Percentiles rank a stretch among this genome's conserved stretches.
These are phyloP conservation scores for Anthrax anthrax DNA, from an alignment of 2,888 invertebrate genomes.

Conservation along the genomic window DNA sequence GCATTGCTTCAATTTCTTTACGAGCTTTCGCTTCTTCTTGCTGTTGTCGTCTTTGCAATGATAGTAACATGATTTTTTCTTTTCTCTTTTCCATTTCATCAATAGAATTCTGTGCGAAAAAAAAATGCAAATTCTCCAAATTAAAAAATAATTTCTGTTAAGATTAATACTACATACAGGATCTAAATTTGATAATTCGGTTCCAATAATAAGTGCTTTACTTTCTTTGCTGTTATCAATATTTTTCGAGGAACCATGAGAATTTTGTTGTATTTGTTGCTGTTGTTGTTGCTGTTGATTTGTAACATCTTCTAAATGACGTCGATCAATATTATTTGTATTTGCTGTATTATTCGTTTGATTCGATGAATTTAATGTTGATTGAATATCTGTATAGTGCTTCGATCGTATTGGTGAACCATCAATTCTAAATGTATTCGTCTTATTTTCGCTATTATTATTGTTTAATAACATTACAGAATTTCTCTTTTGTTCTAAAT, in stretches of 20 bases:
- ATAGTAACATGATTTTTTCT: conserved; percentile 78
- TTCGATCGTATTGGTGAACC: conserved; percentile 1
- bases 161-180: conserved; percentile 39
- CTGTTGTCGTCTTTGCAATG: conserved; percentile 77
- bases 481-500: not conserved
- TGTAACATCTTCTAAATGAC: conserved; percentile 25
- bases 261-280: conserved; percentile 22
- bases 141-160: conserved; percentile 5
- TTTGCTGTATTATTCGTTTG: conserved; percentile 10
- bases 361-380: conserved; percentile 4
- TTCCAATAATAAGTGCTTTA: conserved; percentile 50
- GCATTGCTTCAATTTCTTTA: conserved; percentile 69
- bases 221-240: conserved; percentile 36
- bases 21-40: conserved; percentile 75
- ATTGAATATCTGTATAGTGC: not conserved
- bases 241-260: conserved; percentile 14
- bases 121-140: too few relatives aligned
- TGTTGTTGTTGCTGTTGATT: conserved; percentile 23
- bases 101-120: conserved; percentile 48
- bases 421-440: conserved; percentile 5
- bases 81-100: conserved; percentile 90
- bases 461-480: not conserved
- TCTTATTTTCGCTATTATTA: conserved; percentile 7
- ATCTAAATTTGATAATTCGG: conserved; percentile 49
- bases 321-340: conserved; percentile 13